Base-by-base conservation (phyloP, 1,140 invertebrate genomes). In the Campodea augens region DNA sequence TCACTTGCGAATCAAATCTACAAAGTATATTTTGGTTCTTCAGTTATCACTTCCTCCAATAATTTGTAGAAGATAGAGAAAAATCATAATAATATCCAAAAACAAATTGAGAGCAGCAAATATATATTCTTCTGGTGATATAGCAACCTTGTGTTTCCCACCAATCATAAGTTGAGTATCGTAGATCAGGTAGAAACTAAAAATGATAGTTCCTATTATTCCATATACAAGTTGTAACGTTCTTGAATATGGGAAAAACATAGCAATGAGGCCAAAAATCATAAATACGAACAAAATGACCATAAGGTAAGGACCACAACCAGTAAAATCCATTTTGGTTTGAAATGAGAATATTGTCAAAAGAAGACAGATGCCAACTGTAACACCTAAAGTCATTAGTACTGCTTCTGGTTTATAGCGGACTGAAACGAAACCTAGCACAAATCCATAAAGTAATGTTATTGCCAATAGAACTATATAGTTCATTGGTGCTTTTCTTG, bases 161-260 rank as follows among this genome's bases (percentile, higher is more conserved):
- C 86, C 88, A 60, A 96, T 72, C 79, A 98, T 90, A 55, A 95
- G 59, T 61, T 98, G 91, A 0, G 90, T 96, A 62, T 97, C 91
- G 56, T 89, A 87, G 2, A 93, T 73, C 12, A 93, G 64, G 65
- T 91, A 93, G 2, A 86, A 55, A 5, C 75, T 81, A 52, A 71
- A 67, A 2, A 86, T 52, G 1, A 84, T 57, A 0, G 86, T 89
- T 4, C 86, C 89, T 12, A 82, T 50, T 0, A 75, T 78, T 0
- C 82, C 75, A 61, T 92, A 92, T 0, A 89, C 70, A 1, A 92
- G 49, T 0, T 67, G 71, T 1, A 85, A 60, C 60, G 44, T 59
- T 57, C 55, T 54, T n/a, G n/a, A n/a, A 19, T 53, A 61, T 1
- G 66, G 69, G n/a, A 85, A 64, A 57, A 93, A 78, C 0, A 80